phyloP scores from a whole-genome alignment of 1,140 invertebrate genomes.

The Eumeta japonica region DNA sequence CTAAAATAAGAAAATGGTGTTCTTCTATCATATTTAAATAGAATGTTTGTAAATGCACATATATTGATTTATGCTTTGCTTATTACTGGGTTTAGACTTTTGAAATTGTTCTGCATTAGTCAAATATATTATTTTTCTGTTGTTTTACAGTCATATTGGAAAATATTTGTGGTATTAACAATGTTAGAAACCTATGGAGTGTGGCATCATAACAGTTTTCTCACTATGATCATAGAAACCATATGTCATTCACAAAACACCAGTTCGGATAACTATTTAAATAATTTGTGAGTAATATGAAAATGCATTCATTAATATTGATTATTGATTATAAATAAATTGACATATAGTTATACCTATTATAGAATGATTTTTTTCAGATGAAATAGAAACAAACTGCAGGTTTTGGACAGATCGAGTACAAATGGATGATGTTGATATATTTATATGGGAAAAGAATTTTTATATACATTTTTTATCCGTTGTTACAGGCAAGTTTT shows the following conservation, averaged over 20 bases:
- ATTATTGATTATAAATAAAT: too few species aligned
- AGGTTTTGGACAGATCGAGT: slow-evolving; percentile 21
- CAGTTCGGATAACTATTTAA: too few species aligned
- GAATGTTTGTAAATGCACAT: too few species aligned
- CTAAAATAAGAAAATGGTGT: neutral
- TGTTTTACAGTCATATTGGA: slow-evolving; percentile 61
- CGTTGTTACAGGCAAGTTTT: slow-evolving; percentile 27
- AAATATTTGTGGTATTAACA: slow-evolving; percentile 59
- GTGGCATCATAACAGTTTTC: slow-evolving; percentile 48
- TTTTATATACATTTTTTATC: slow-evolving; percentile 53
- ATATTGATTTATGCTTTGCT: too few species aligned
- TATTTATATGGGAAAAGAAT: slow-evolving; percentile 56
- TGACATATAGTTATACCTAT: too few species aligned
- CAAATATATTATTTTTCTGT: slow-evolving; percentile 14
- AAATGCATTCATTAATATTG: too few species aligned
- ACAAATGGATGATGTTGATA: slow-evolving; percentile 25
- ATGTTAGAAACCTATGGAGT: slow-evolving; percentile 63
- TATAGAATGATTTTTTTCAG: too few species aligned
- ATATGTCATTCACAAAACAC: slow-evolving; percentile 27
- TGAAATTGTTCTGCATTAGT: too few species aligned
- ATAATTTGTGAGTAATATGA: too few species aligned
- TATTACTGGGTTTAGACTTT: too few species aligned
- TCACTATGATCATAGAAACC: slow-evolving; percentile 32
- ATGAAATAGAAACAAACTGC: too few species aligned
- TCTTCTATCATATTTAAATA: too few species aligned